Base-by-base conservation (phyloP, 2,797 vertebrate species). In the Melanotaenia parkinsoni region DNA sequence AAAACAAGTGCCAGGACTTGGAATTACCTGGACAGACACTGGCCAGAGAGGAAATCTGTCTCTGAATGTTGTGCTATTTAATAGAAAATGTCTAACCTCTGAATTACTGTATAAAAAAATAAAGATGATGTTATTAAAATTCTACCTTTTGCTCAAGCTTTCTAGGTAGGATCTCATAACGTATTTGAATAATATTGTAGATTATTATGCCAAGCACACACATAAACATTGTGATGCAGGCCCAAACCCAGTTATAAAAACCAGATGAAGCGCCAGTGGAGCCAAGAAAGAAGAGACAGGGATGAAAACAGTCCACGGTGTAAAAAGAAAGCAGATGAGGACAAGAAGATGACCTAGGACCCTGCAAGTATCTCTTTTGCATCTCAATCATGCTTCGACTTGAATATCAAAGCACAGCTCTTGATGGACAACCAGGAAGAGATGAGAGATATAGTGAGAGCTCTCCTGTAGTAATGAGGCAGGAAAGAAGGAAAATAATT, bases 391-490 rank as follows among this genome's bases (percentile, higher is more conserved):
- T 0, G 62, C 62, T 54, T 26, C 30, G 53, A 22, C 87, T 90
- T 92, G 89, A 94, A 95, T 92, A 94, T 94, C 92, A 95, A 95
- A 94, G 92, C 74, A 0, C 11, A 72, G 62, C 60, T 74, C 33
- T 70, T 93, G 92, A 93, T 63, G 77, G 92, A 92, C 88, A 88
- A 80, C 63, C 62, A 24, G 64, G 63, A 73, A 4, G 22, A 86
- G 85, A 86, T 12, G 53, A 47, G 81, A 69, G 81, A 70, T 20
- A 50, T 67, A 38, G 33, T 58, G 58, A 64, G 58, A 75, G 84
- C 80, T 85, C 84, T 67, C 70, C 82, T 67, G 79, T 84, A 89
- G 88, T 82, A 85, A 91, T 85, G 78, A 86, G 83, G 63, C 61
- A 68, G 73, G 47, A 76, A 62, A 81, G 64, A 63, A 66, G 68